A percentile compares a stretch with the other conserved stretches of the same genome.
These are phyloP conservation scores for Cactoblastis cactorum DNA, from an alignment of 2,888 invertebrate species.

Conservation along the genomic window DNA sequence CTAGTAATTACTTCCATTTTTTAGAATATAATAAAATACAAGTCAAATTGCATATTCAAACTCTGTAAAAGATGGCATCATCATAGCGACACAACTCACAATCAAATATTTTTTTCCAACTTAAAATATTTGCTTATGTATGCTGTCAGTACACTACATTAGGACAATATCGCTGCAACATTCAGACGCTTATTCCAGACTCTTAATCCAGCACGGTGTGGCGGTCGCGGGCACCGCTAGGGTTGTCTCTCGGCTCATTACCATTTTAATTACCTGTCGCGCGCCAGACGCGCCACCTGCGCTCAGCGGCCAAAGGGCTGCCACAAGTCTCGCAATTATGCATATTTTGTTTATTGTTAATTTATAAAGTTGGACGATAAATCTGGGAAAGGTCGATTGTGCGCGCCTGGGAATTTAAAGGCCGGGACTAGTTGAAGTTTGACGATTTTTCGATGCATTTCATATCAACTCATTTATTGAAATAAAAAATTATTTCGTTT, in stretches of 20 bases:
- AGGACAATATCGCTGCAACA: no score
- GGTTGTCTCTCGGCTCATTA: slow-evolving; percentile 53
- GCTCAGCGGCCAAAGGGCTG: slow-evolving; percentile 29
- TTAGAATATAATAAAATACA: no score
- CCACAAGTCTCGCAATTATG: slow-evolving; percentile 41
- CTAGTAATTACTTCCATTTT: no score
- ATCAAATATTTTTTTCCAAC: no score
- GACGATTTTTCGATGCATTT: no score
- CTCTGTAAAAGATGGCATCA: not conserved
- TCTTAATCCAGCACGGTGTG: not conserved
- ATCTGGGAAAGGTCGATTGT: not conserved
- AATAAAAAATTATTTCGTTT: no score
- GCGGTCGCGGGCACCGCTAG: slow-evolving; percentile 17
- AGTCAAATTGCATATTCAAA: no score
- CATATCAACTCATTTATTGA: no score
- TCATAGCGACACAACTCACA: not conserved
- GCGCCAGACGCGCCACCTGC: slow-evolving; percentile 45
- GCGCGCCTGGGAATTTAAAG: not conserved
- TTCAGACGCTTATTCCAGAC: no score
- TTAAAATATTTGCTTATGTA: no score
- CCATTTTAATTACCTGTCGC: slow-evolving; percentile 73
- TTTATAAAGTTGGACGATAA: not conserved
- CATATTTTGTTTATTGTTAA: slow-evolving; percentile 36
- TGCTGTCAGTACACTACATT: no score
- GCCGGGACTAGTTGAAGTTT: no score